A percentile compares a stretch with the other conserved stretches of the same genome.
Conservation (phyloP, 2,113 vertebrate species). For the Ascaphus truei region DNA sequence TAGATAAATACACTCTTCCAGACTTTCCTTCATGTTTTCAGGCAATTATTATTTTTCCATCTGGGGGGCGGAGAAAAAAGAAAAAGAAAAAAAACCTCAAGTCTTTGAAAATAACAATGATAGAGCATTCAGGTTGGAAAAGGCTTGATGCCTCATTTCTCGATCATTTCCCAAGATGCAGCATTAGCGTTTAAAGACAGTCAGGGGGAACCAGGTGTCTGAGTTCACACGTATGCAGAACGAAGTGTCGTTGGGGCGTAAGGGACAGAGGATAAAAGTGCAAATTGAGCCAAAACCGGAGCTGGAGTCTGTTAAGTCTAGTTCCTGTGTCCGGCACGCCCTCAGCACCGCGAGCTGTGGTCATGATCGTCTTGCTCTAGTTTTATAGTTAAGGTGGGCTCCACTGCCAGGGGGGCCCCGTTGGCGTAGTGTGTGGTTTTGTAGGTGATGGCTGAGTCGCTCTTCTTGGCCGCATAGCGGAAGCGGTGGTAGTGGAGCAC, state of each 20-base stretch:
- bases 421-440: constrained; percentile 87
- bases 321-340: constrained; percentile 53
- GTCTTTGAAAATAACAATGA: constrained; percentile 53
- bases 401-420: constrained; percentile 74
- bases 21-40: constrained; percentile 50
- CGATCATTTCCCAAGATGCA: constrained; percentile 64
- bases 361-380: constrained; percentile 84
- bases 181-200: constrained; percentile 65
- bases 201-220: constrained; percentile 54
- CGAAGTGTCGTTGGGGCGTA: constrained; percentile 11
- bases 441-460: constrained; percentile 95
- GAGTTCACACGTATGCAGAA: constrained; percentile 60
- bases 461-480: constrained; percentile 95
- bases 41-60: constrained; percentile 55
- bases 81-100: constrained; percentile 35
- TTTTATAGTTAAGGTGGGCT: constrained; percentile 91
- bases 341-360: constrained; percentile 76
- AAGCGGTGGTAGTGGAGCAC: constrained; percentile 93
- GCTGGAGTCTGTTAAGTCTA: constrained; percentile 65
- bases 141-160: constrained; percentile 59
- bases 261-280: constrained; percentile 69
- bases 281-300: constrained; percentile 75
- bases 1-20: constrained; percentile 48
- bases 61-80: constrained; percentile 32
- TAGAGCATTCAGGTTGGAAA: constrained; percentile 52